phyloP scores from a whole-genome alignment of 2,797 vertebrate species.

The Taenioides sp. region DNA sequence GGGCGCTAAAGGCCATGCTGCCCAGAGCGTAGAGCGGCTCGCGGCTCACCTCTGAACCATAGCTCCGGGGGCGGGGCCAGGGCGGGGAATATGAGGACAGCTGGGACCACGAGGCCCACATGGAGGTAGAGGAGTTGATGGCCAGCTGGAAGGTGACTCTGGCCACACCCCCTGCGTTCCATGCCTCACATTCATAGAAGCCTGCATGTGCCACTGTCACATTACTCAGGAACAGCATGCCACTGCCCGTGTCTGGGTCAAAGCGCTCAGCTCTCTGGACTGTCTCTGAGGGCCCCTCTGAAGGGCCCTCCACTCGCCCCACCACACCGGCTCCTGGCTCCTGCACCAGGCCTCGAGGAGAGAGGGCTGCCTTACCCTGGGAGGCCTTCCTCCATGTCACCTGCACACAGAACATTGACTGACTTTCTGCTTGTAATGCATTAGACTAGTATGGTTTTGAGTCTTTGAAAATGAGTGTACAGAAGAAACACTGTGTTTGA shows the following conservation, averaged over 20 bases:
- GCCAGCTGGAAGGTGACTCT: constrained; percentile 84
- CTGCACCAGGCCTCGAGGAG: constrained; percentile 74
- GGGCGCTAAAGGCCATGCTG: constrained; percentile 88
- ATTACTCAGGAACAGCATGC: constrained; percentile 89
- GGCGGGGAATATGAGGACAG: constrained; percentile 46
- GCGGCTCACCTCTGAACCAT: constrained; percentile 76
- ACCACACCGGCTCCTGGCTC: constrained; percentile 65
- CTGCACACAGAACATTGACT: constrained; percentile 35
- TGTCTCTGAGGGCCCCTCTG: constrained; percentile 50
- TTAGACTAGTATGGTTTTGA: too few relatives aligned
- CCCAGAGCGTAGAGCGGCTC: constrained; percentile 82
- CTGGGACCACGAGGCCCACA: constrained; percentile 79
- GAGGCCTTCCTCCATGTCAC: constrained; percentile 88
- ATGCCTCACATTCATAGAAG: constrained; percentile 89
- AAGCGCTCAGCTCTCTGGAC: constrained; percentile 72
- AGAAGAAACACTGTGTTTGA: background rate
- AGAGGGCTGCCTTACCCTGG: constrained; percentile 72
- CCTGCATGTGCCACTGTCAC: constrained; percentile 87
- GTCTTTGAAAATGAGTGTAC: background rate
- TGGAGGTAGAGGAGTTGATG: constrained; percentile 84
- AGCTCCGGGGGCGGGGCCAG: constrained; percentile 67
- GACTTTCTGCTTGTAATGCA: too few relatives aligned
- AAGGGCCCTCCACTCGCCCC: constrained; percentile 34
- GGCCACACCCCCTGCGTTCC: constrained; percentile 86
- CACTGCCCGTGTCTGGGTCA: constrained; percentile 85